phyloP scores from a whole-genome alignment of 2,797 vertebrate genomes.

The Pogoniulus pusillus region DNA sequence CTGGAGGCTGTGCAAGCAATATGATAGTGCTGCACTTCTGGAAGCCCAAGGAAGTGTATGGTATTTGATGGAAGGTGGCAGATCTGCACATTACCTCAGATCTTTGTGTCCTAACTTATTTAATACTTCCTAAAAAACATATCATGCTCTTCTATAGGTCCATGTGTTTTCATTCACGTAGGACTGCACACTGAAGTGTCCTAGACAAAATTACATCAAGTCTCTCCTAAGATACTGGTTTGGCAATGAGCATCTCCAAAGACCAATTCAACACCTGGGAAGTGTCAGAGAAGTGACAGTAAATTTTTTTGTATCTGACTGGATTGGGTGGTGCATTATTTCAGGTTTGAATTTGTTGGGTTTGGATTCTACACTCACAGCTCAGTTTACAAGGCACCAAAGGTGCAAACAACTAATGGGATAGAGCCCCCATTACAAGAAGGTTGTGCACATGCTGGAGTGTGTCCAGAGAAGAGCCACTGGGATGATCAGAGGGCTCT shows the following conservation, averaged over 20 bases:
- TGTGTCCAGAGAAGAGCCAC: too few relatives aligned
- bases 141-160: not conserved
- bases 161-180: not conserved
- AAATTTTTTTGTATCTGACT: not conserved
- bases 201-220: not conserved
- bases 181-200: not conserved
- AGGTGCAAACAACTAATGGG: too few relatives aligned
- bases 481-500: too few relatives aligned
- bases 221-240: not conserved
- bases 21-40: not conserved
- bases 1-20: not conserved
- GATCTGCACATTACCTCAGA: not conserved
- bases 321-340: fast-evolving
- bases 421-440: too few relatives aligned
- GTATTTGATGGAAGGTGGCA: not conserved
- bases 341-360: too few relatives aligned
- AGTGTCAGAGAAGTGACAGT: not conserved
- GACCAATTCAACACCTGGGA: not conserved
- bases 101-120: not conserved
- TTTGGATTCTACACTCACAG: too few relatives aligned
- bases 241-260: not conserved
- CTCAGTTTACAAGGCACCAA: too few relatives aligned
- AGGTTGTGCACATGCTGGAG: too few relatives aligned
- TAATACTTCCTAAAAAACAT: not conserved
- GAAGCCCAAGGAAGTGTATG: not conserved